Evolutionary conservation across 2,113 vertebrate species (phyloP).

Genomic region (Mobula hypostoma): DNA sequence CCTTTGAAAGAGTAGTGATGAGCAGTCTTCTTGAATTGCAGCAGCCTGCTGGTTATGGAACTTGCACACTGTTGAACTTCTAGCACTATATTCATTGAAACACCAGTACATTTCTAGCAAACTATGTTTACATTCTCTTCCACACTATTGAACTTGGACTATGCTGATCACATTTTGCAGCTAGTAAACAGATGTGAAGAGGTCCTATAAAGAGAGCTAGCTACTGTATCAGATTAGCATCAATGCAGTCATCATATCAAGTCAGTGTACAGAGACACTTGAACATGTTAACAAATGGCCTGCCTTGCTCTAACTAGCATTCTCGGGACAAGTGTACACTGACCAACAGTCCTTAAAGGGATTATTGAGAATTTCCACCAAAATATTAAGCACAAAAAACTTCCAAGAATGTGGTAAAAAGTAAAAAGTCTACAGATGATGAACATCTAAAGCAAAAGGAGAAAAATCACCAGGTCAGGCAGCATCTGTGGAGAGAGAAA

Average conservation of each 20-base stretch:
- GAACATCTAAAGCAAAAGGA: no score
- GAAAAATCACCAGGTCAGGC: no score
- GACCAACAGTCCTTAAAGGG: neutral
- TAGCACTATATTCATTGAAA: neutral
- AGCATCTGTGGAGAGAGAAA: no score
- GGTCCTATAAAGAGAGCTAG: no score
- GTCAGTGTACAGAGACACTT: neutral
- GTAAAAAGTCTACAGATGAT: no score
- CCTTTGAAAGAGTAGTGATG: no score
- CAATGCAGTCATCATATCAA: neutral
- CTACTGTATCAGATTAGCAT: neutral
- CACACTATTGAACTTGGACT: neutral
- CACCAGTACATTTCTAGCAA: neutral
- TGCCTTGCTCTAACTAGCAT: neutral
- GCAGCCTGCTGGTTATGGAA: no score
- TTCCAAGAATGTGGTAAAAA: neutral
- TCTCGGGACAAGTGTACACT: neutral
- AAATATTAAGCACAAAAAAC: neutral
- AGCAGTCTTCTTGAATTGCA: no score
- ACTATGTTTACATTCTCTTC: neutral
- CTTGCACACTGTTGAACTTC: no score
- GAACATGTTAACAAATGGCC: neutral
- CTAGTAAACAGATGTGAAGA: neutral
- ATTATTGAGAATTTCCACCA: neutral
- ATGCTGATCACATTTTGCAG: neutral